These are phyloP conservation scores for Megalurothrips usitatus DNA, from an alignment of 2,888 invertebrate genomes.

Conservation along the genomic window DNA sequence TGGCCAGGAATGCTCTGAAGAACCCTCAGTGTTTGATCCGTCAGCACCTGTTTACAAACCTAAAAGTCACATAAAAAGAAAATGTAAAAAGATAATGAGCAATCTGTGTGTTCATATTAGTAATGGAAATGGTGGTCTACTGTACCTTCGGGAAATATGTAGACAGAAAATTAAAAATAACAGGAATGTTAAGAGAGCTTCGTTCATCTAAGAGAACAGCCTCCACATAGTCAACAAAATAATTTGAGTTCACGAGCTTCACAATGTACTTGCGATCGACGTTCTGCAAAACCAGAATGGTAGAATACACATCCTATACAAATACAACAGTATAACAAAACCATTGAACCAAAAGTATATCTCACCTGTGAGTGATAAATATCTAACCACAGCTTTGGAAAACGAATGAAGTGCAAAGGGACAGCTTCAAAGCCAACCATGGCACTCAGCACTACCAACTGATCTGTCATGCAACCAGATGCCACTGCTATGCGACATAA, in stretches of 20 bases:
- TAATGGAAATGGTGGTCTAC: not conserved
- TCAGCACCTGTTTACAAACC: conserved; percentile 58
- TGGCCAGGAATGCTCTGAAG: conserved; percentile 60
- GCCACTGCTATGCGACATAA: conserved; percentile 84
- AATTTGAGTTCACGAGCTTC: conserved; percentile 74
- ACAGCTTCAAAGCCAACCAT: conserved; percentile 88
- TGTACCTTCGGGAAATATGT: conserved; percentile 83
- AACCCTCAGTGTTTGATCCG: conserved; percentile 57
- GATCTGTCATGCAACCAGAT: conserved; percentile 79
- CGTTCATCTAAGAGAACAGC: conserved; percentile 85
- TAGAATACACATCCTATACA: not conserved
- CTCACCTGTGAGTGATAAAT: conserved; percentile 57
- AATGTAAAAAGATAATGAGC: conserved; percentile 7
- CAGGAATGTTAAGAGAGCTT: conserved; percentile 74
- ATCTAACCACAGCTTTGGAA: conserved; percentile 89
- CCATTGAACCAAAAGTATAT: conserved; percentile 42
- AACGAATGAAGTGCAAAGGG: conserved; percentile 79
- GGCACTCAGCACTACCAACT: conserved; percentile 78
- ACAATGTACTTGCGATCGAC: conserved; percentile 76
- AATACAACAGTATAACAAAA: conserved; percentile 21
- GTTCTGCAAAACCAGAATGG: conserved; percentile 51
- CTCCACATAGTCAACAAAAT: conserved; percentile 84
- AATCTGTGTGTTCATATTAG: not conserved
- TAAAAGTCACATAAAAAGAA: conserved; percentile 40
- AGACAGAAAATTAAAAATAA: conserved; percentile 81